Conservation (phyloP, 2,888 invertebrate species). For the Leistus spinibarbis region DNA sequence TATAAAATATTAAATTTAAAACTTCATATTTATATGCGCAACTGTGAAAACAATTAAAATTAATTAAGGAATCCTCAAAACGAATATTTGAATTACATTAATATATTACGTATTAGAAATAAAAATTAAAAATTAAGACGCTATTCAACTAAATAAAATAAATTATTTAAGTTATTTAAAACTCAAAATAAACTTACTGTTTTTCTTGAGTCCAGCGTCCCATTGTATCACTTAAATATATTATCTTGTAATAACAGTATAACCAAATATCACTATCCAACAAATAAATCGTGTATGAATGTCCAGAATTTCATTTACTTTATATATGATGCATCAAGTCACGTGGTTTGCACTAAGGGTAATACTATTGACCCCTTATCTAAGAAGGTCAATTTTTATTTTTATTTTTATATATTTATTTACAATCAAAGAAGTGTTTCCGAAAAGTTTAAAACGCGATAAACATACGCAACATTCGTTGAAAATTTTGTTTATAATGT, state of each 20-base stretch:
- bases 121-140: no score
- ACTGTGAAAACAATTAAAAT: no score
- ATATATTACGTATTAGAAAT: no score
- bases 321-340: background rate
- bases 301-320: no score
- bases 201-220: constrained; percentile 14
- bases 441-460: background rate
- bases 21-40: no score
- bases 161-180: background rate
- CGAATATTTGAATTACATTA: no score
- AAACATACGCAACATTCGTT: background rate
- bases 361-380: constrained; percentile 18
- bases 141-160: no score
- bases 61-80: no score
- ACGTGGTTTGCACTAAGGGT: constrained; percentile 23
- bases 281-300: no score
- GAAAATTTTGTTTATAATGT: background rate
- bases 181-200: constrained; percentile 20
- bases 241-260: no score
- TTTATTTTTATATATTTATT: background rate
- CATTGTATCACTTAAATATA: background rate
- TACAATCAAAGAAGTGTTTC: background rate
- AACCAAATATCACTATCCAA: no score
- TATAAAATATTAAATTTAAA: no score
- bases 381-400: background rate